Base-by-base conservation (phyloP, 2,113 vertebrate species). In the Callipepla californica region DNA sequence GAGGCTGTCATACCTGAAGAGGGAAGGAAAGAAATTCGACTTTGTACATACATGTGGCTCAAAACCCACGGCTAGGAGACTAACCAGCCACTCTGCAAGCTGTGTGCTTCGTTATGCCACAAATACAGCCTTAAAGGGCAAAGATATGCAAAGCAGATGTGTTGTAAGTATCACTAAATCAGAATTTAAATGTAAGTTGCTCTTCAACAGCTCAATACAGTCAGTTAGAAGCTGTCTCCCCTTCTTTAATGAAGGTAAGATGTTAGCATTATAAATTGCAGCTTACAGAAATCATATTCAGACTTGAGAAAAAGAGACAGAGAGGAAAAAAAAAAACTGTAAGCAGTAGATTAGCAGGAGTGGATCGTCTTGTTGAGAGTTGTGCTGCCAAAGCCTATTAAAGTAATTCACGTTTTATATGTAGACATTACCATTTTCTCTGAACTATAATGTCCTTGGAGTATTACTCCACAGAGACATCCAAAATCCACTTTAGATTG, bases 381-480 rank as follows among this genome's bases (percentile, higher is more conserved):
- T 83, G 92, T 59, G 48, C 93, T 88, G 78, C 63, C 80, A 97
- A 79, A 96, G 89, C 80, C 92, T 91, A 95, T 95, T 97, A 95
- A 89, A 96, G 83, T 77, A 95, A 94, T 96, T 96, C 80, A 93
- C 34, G 8, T 97, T 95, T 91, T 74, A 86, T 87, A 91, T 72
- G 69, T 21, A 94, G 90, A 90, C 88, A 96, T 97, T 96, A 96
- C 89, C 95, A 96, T 97, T 97, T 95, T 25, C 85, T 96, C 93
- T 86, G 75, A 95, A 92, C 91, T 85, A n/a, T 73, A 89, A 89
- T 36, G 17, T 93, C 79, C 72, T 95, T 92, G 85, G 93, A 95
- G 74, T 32, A 97, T 95, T 96, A 94, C 81, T 91, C 90, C 66
- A 3, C 67, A 34, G 91, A 95, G 94, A 93, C 92, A 88, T 68